Conservation (phyloP, 2,113 vertebrate species). For the Channa argus region DNA sequence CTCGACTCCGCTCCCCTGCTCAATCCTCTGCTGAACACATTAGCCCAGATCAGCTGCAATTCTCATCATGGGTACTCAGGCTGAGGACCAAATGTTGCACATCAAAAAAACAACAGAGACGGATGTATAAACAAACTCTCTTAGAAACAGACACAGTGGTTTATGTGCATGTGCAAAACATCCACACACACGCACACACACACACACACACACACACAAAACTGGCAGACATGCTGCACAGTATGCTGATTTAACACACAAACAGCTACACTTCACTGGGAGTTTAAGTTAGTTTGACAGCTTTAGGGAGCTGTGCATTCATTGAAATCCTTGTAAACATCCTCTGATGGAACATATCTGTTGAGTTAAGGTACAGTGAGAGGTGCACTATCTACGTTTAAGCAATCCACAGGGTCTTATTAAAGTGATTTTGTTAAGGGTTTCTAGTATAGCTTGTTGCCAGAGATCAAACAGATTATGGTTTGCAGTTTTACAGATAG, state of each 20-base stretch:
- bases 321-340: constrained; percentile 34
- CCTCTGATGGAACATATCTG: constrained; percentile 16
- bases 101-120: constrained; percentile 30
- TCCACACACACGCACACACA: constrained; percentile 8
- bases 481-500: constrained; percentile 10
- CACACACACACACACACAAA: constrained; percentile 9
- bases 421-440: constrained; percentile 17
- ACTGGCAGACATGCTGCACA: not conserved
- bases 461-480: not conserved
- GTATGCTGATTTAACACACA: not conserved
- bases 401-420: constrained; percentile 5
- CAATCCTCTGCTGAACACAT: constrained; percentile 73
- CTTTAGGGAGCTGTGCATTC: constrained; percentile 35
- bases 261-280: constrained; percentile 4
- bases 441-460: constrained; percentile 6
- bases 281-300: constrained; percentile 20
- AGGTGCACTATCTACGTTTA: not conserved
- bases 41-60: constrained; percentile 73
- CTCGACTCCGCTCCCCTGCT: constrained; percentile 44
- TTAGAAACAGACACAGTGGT: constrained; percentile 36
- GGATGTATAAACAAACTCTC: constrained; percentile 30
- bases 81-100: constrained; percentile 61
- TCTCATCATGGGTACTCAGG: constrained; percentile 71
- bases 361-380: not conserved
- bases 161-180: constrained; percentile 14